Base-by-base conservation (phyloP, 2,888 invertebrate species). In the Stenurella melanura region DNA sequence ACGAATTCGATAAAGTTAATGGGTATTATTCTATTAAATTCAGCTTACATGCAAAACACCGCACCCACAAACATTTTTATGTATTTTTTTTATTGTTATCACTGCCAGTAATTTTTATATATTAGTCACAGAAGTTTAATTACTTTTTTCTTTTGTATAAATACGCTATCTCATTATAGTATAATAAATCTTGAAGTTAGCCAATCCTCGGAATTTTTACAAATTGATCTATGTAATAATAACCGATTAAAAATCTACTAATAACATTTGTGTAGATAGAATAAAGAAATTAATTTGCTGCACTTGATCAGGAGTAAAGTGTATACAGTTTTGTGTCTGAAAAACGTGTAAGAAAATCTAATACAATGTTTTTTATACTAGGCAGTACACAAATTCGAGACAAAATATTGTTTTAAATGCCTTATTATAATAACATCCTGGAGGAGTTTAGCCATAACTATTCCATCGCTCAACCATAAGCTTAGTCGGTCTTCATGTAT, bases 51-150 rank as follows among this genome's bases (percentile, higher is more conserved):
- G n/a, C 42, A 50, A 50, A 12, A n/a, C 50, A n/a, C 50, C 50
- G 50, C 50, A n/a, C 50, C 50, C 50, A 50, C 50, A 50, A 6
- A 50, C 1, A 6, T 50, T 50, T 50, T 15, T 50, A 50, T 34
- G 30, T n/a, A 50, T 50, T 50, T 50, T 50, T 50, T 50, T 50
- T 50, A 50, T 50, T n/a, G n/a, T 50, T 50, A 50, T 50, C 50
- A 50, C 15, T 12, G 6, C 50, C 0, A n/a, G 6, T n/a, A 50
- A 50, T 12, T 7, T 15, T 50, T 15, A 50, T 15, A 12, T 50
- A 50, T 50, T 50, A 50, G 50, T 50, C 50, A n/a, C n/a, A 50
- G 4, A 12, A 42, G 15, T 50, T 50, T 50, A 50, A 50, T 50
- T 50, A 17, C 50, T n/a, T 50, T 50, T 34, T 50, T 50, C n/a